Percentiles rank a stretch among this genome's conserved stretches.
Evolutionary conservation across 2,113 vertebrate genomes (phyloP).

Genomic region (Larimichthys polyactis): DNA sequence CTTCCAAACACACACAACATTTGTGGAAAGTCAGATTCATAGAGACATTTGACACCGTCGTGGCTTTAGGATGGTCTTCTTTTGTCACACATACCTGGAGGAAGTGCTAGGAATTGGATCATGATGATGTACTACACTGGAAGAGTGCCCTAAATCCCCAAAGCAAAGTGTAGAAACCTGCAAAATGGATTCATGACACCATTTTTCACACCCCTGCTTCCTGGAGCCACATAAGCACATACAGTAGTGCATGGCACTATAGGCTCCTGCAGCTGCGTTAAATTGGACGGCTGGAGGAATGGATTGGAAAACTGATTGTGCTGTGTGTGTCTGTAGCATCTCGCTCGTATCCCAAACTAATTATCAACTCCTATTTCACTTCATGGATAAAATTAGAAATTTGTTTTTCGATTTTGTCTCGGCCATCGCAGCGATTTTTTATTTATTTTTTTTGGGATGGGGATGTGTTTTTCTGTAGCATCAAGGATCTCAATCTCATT

Average conservation of each 20-base stretch:
- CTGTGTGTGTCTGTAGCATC: slow-evolving; percentile 38
- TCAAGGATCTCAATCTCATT: slow-evolving; percentile 81
- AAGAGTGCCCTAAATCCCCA: slow-evolving; percentile 44
- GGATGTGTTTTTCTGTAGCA: slow-evolving; percentile 70
- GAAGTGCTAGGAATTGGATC: slow-evolving; percentile 38
- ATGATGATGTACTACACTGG: slow-evolving; percentile 24
- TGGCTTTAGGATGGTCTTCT: slow-evolving; percentile 26
- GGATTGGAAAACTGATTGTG: slow-evolving; percentile 56
- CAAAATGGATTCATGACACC: slow-evolving; percentile 62
- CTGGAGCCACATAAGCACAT: slow-evolving; percentile 51
- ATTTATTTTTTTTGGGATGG: slow-evolving; percentile 8
- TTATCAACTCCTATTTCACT: slow-evolving; percentile 73
- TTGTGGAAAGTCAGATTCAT: slow-evolving; percentile 31
- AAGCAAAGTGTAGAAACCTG: slow-evolving; percentile 59
- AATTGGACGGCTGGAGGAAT: slow-evolving; percentile 38
- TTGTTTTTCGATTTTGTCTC: slow-evolving; percentile 70
- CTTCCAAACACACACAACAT: not conserved
- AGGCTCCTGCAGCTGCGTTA: slow-evolving; percentile 44
- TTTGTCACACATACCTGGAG: slow-evolving; percentile 33
- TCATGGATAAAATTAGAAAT: slow-evolving; percentile 74
- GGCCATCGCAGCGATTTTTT: slow-evolving; percentile 39
- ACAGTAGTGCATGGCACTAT: slow-evolving; percentile 14
- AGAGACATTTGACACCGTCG: not conserved
- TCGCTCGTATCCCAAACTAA: slow-evolving; percentile 63
- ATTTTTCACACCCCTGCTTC: slow-evolving; percentile 59